These are phyloP conservation scores for Uria aalge DNA, from an alignment of 2,113 vertebrate genomes.

Conservation along the genomic window DNA sequence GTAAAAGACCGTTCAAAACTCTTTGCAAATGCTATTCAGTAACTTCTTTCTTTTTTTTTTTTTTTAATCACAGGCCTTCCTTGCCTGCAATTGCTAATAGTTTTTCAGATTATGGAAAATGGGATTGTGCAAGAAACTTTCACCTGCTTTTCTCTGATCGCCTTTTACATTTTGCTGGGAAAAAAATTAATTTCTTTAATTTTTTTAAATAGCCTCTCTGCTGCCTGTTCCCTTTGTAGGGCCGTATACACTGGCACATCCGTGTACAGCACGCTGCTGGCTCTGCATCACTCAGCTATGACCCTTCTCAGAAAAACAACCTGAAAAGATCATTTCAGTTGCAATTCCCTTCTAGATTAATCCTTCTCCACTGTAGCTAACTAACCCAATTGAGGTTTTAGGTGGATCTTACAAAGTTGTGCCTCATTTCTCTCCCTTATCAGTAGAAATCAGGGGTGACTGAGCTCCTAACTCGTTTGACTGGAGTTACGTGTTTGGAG, in stretches of 20 bases:
- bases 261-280: neutral
- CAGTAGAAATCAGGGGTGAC: neutral
- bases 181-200: neutral
- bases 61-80: neutral
- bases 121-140: neutral
- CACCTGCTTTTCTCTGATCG: neutral
- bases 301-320: neutral
- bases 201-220: neutral
- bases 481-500: neutral
- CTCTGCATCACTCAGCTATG: neutral
- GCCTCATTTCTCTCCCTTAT: neutral
- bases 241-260: neutral
- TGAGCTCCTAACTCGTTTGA: neutral
- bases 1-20: neutral
- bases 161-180: neutral
- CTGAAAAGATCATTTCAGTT: neutral
- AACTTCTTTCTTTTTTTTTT: neutral
- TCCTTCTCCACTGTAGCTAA: neutral
- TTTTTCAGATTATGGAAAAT: neutral
- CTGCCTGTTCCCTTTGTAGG: neutral
- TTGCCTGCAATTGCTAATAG: neutral
- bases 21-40: neutral
- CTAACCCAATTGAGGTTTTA: neutral
- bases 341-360: neutral
- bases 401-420: neutral